phyloP scores from a whole-genome alignment of 2,888 invertebrate species.

The Drosophila melanosoma region DNA sequence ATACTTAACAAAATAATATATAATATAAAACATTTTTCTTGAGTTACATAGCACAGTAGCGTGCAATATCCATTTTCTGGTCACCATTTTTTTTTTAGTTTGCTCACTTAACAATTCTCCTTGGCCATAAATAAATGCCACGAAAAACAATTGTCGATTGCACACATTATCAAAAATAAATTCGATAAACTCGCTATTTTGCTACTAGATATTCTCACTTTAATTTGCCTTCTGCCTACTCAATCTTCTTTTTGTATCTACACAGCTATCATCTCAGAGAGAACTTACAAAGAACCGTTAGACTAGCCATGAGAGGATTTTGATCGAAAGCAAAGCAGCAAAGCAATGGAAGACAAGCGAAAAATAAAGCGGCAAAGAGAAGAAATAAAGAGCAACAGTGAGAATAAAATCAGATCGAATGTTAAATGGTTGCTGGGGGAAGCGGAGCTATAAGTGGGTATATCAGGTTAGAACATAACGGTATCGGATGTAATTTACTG shows the following conservation, averaged over 20 bases:
- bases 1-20: neutral
- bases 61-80: neutral
- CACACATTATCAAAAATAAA: neutral
- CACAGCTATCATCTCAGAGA: neutral
- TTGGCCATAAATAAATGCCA: neutral
- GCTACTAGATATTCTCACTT: neutral
- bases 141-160: too few relatives aligned
- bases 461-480: neutral
- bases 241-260: neutral
- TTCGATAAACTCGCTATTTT: too few relatives aligned
- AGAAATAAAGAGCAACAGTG: neutral
- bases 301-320: neutral
- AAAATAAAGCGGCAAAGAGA: neutral
- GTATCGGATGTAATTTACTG: neutral
- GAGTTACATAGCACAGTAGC: neutral
- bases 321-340: neutral
- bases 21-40: neutral
- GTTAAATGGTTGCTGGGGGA: neutral
- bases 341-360: neutral
- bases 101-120: neutral
- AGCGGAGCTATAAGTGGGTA: neutral
- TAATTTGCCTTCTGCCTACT: neutral
- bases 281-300: neutral
- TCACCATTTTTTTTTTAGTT: neutral
- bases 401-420: conserved; percentile 2